Base-by-base conservation (phyloP, 2,113 vertebrate species). In the Ascaphus truei region DNA sequence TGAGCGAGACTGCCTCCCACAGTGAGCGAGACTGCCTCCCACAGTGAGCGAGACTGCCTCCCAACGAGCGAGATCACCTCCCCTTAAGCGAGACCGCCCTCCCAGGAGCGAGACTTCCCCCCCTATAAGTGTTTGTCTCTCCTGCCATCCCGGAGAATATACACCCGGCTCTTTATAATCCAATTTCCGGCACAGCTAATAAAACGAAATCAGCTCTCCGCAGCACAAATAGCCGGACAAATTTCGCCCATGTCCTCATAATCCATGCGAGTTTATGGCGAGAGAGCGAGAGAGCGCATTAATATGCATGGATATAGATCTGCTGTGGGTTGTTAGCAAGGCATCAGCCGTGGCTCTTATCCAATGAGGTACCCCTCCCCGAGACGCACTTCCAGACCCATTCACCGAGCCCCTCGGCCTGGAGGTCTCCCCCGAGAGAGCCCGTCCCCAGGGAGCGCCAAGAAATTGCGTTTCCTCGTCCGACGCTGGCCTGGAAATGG, bases 121-220 rank as follows among this genome's bases (percentile, higher is more conserved):
- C 15, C 5, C 15, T 23, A 33, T 37, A 22, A 10, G 13, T 68
- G 20, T 36, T 25, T 48, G 29, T 58, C 18, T 50, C 16, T 45
- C 36, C 13, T 58, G 31, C 20, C 9, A 10, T 33, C 11, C 18
- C 18, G 41, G 41, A 26, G 5, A 26, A 9, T 48, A 37, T 31
- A 59, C 53, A 59, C 26, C 23, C 51, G 59, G 25, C 20, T 37
- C 9, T 52, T 37, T 59, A 45, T 50, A 51, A 61, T 61, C 43
- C 66, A 60, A 59, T 59, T 52, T 69, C 31, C 56, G 45, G 25
- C n/a, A 27, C n/a, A 31, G 7, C 33, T 51, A 60, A 60, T 60
- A 60, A 20, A 23, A n/a, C 56, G 50, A 60, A 68, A 68, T 69
- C 43, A 59, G 27, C 37, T 20, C 53, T 67, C 51, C n/a, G 22